Base-by-base conservation (phyloP, 2,888 invertebrate genomes). In the Schizotus pectinicornis region DNA sequence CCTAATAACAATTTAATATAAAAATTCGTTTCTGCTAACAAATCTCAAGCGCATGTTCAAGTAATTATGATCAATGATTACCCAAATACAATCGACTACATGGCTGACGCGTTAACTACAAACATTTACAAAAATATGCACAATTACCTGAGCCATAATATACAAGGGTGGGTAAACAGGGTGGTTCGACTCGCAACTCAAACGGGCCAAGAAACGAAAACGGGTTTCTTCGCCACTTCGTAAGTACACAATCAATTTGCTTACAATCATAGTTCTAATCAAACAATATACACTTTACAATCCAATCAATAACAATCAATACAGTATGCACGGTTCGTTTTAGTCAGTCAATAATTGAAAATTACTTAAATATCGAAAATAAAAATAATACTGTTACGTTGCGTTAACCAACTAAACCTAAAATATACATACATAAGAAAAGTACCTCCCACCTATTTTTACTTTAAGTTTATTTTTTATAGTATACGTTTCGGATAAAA, bases 1-100 rank as follows among this genome's bases (percentile, higher is more conserved):
- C 57, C 57, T 61, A 62, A 64, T 69, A 67, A 64, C 59, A 65
- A 64, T 64, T 48, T 65, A 61, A 65, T 67, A 67, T 64, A 70
- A 71, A 69, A 71, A 69, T 68, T 64, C 65, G 63, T 67, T 63
- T 65, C 56, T 61, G 62, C 64, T 66, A 69, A 68, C 67, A 69
- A 67, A 56, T 65, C 58, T 59, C 53, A 60, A 60, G 60, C 48
- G 54, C 45, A 52, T 52, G 45, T 60, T 59, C 51, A 48, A 38
- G 56, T 62, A 49, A 57, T 52, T 42, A 56, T 49, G 36, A 59
- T 55, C 47, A 53, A 47, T 22, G 32, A 55, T 54, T 46, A 51
- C 43, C 42, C 33, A 37, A 48, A 35, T 55, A 55, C 9, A 31
- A 52, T 52, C 47, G 39, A 31, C 45, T 53, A 53, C 47, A 41